These are phyloP conservation scores for Calliopum simillimum DNA, from an alignment of 2,888 invertebrate genomes.

Conservation along the genomic window DNA sequence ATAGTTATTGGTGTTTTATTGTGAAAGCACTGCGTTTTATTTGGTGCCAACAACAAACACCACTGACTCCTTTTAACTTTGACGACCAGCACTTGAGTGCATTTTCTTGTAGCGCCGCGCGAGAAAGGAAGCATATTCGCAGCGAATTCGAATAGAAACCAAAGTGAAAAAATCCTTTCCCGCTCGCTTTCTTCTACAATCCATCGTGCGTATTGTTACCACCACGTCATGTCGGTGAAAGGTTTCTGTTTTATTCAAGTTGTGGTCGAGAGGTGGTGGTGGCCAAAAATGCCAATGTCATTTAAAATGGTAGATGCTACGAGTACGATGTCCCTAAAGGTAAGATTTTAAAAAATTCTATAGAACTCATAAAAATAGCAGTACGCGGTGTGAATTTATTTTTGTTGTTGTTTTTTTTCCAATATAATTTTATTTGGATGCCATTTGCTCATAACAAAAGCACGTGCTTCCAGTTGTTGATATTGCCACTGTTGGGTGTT, in stretches of 20 bases:
- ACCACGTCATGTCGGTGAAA: background rate
- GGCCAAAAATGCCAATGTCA: background rate
- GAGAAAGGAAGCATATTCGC: background rate
- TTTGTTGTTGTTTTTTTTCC: background rate
- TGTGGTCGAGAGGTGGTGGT: background rate
- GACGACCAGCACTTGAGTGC: conserved; percentile 12
- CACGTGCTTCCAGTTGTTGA: conserved; percentile 5
- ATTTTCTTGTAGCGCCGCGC: conserved; percentile 16
- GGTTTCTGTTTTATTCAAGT: background rate
- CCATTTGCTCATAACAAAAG: conserved; percentile 19
- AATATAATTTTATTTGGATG: conserved; percentile 15
- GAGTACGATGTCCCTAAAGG: too few relatives aligned
- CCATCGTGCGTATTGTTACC: background rate
- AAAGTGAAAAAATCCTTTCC: background rate
- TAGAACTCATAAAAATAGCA: background rate
- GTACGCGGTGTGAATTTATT: background rate
- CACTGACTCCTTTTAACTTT: background rate
- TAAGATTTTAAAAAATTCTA: conserved; percentile 21
- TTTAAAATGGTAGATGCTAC: background rate
- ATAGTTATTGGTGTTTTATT: background rate
- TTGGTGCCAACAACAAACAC: background rate
- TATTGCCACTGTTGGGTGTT: background rate
- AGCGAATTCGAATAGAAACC: conserved; percentile 1
- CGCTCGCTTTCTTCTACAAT: background rate
- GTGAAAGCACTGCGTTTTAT: background rate